phyloP scores from a whole-genome alignment of 37 sponge, comb jelly and placozoan species.

The Corticium candelabrum region DNA sequence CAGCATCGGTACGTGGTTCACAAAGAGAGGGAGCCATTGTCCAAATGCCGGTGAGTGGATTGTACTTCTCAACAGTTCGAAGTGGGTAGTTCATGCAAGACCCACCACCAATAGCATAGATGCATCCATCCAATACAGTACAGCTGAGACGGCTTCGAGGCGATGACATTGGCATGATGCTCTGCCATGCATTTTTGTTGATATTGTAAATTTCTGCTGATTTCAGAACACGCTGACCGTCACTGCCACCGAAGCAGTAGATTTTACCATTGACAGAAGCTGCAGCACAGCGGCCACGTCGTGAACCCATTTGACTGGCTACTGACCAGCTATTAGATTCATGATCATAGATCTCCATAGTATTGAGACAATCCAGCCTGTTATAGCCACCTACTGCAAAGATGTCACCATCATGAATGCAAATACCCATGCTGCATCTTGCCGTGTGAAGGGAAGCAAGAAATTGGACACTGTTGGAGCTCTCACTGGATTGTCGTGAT shows the following conservation, averaged over 20 bases:
- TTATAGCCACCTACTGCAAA: constrained; percentile 57
- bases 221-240: constrained; percentile 36
- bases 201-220: constrained; percentile 20
- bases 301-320: background rate
- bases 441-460: constrained; percentile 27
- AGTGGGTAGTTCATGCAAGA: background rate
- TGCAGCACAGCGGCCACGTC: constrained; percentile 34
- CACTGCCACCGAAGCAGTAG: constrained; percentile 58
- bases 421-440: constrained; percentile 40
- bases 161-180: constrained; percentile 20
- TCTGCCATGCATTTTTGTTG: constrained; percentile 12
- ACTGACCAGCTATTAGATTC: constrained; percentile 25
- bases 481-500: background rate
- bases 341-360: constrained; percentile 24
- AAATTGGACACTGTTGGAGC: background rate
- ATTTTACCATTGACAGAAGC: constrained; percentile 9
- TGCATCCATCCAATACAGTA: constrained; percentile 15
- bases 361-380: constrained; percentile 30
- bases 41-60: background rate
- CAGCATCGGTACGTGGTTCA: background rate
- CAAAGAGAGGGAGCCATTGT: background rate
- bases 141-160: constrained; percentile 30
- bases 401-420: constrained; percentile 10
- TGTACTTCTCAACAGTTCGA: background rate
- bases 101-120: constrained; percentile 66